Evolutionary conservation across 2,113 vertebrate genomes (phyloP).

Genomic region (Rhabdornis inornatus): DNA sequence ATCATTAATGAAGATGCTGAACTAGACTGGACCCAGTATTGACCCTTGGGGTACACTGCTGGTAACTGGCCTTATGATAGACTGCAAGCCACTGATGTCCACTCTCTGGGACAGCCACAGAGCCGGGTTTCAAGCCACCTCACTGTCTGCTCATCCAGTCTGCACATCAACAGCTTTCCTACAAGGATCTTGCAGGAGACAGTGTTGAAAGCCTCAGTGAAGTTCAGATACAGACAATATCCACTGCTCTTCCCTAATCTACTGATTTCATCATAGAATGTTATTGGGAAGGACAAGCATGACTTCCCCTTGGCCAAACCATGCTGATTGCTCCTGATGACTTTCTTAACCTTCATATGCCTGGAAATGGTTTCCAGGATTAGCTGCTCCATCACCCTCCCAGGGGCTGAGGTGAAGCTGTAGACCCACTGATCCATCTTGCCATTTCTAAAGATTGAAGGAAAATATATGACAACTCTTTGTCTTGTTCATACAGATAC

Average conservation of each 20-base stretch:
- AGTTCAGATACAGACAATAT: neutral
- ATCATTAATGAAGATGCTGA: neutral
- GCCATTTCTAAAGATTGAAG: neutral
- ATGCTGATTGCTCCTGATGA: neutral
- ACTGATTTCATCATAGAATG: neutral
- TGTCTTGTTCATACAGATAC: neutral
- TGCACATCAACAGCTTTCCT: neutral
- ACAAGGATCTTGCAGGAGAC: neutral
- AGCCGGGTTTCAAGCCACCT: neutral
- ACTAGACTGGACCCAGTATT: neutral
- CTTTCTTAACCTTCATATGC: neutral
- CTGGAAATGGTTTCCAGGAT: neutral
- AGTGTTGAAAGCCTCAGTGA: neutral
- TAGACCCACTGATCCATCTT: neutral
- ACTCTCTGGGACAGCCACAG: neutral
- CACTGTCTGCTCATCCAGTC: neutral
- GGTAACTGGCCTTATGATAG: too few relatives aligned
- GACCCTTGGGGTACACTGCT: neutral
- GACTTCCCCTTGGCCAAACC: neutral
- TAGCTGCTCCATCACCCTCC: neutral
- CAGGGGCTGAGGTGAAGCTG: neutral
- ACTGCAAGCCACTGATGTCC: neutral
- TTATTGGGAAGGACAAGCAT: neutral
- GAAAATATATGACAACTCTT: neutral
- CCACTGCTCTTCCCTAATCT: neutral